Conservation (phyloP, 2,888 invertebrate species). For the Melitaea athalia region DNA sequence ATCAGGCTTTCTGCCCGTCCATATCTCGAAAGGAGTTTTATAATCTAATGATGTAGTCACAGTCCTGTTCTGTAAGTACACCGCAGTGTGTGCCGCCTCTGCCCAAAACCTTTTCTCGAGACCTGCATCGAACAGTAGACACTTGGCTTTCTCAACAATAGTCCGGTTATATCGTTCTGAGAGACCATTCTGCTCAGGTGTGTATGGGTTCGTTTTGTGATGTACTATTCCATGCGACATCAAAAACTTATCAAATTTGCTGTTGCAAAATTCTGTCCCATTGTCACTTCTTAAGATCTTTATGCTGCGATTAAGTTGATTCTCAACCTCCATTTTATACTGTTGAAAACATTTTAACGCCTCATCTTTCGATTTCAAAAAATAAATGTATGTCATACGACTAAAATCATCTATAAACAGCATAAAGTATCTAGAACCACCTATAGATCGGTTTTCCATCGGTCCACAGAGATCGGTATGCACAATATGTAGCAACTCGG, state of each 20-base stretch:
- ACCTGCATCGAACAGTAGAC: constrained; percentile 28
- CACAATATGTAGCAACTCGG: constrained; percentile 27
- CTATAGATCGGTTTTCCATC: constrained; percentile 21
- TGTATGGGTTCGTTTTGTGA: neutral
- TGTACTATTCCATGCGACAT: constrained; percentile 18
- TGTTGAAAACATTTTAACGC: constrained; percentile 14
- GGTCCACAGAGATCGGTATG: constrained; percentile 16
- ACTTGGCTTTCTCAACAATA: constrained; percentile 36
- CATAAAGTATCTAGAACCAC: constrained; percentile 23
- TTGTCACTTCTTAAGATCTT: neutral
- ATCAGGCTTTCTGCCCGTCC: constrained; percentile 24
- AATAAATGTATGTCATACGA: constrained; percentile 20
- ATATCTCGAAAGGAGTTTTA: constrained; percentile 17
- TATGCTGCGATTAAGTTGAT: constrained; percentile 22
- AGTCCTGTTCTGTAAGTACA: constrained; percentile 26
- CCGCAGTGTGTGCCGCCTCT: constrained; percentile 21
- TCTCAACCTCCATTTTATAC: constrained; percentile 22
- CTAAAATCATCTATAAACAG: constrained; percentile 28
- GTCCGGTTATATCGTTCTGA: constrained; percentile 40
- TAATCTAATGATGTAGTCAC: constrained; percentile 10
- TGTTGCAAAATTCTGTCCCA: no score
- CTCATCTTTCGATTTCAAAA: constrained; percentile 18
- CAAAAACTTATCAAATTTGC: constrained; percentile 11
- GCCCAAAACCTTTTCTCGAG: constrained; percentile 24
- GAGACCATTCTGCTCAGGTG: constrained; percentile 40